Evolutionary conservation across 2,797 vertebrate species (phyloP).

Genomic region (Austrolebias charrua): DNA sequence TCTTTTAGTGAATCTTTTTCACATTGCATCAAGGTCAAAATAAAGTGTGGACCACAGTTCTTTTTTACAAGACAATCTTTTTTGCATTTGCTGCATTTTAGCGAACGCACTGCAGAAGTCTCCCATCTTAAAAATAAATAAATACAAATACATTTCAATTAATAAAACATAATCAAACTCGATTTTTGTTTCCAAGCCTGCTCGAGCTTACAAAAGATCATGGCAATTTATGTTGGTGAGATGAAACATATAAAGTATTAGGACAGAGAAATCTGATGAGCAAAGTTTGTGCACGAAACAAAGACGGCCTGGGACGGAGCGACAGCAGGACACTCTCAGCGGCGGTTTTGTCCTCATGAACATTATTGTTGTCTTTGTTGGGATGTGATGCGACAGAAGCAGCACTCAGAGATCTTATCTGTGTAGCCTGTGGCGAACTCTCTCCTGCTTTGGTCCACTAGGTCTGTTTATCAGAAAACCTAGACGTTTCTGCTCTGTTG

Average conservation of each 20-base stretch:
- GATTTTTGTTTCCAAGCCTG: neutral
- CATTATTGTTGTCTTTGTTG: slow-evolving; percentile 56
- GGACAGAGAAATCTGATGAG: neutral
- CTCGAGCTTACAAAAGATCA: neutral
- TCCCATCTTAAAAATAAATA: too few relatives aligned
- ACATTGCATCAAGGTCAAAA: too few relatives aligned
- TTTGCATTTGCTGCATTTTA: neutral
- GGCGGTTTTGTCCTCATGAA: slow-evolving; percentile 48
- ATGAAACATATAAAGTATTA: neutral
- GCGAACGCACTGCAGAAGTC: too few relatives aligned
- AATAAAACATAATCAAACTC: neutral
- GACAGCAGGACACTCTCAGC: slow-evolving; percentile 22
- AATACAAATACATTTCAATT: neutral
- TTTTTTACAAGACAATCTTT: too few relatives aligned
- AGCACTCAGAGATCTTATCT: slow-evolving; percentile 61
- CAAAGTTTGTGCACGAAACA: neutral
- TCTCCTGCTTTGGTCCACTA: slow-evolving; percentile 64
- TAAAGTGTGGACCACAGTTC: too few relatives aligned
- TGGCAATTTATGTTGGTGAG: neutral
- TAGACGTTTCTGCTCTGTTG: slow-evolving; percentile 60
- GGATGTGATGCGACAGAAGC: slow-evolving; percentile 57
- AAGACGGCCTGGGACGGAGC: slow-evolving; percentile 3
- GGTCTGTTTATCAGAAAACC: slow-evolving; percentile 70
- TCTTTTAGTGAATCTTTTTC: too few relatives aligned
- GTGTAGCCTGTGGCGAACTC: slow-evolving; percentile 55